Evolutionary conservation across 53 echinoderm and acorn worm species (phyloP), one percentile per base, ranked within the genome.

Genomic region (Zoroaster sp.): DNA sequence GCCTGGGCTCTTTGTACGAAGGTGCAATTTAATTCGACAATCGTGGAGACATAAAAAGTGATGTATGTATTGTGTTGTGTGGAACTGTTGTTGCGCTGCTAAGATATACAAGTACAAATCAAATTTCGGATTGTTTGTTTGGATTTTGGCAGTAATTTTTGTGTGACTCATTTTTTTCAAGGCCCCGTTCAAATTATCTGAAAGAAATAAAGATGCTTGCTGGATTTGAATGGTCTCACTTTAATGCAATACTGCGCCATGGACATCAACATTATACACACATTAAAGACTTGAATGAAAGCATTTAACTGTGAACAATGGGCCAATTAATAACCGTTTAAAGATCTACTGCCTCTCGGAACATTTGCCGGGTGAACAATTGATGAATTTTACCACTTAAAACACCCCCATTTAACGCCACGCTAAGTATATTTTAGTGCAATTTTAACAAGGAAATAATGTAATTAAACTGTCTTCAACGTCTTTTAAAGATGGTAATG

Each of bases 391-490:
- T 28, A 30, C 82, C 68, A 36, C 30, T 45, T 66, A 28, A 11
- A 53, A 41, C 40, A 66, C 17, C 55, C 66, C 82, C 68, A 41
- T 43, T 66, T 82, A 82, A 53, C 68, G 30, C 6, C 15, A 42
- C 51, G 46, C 33, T 70, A 15, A 85, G 47, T 45, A 70, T 42
- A 70, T 47, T 33, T 51, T 37, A 15, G 35, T 85, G 69, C 32
- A 47, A 37, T 70, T 69, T 71, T 85, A 36, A 85, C 45, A 35
- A 71, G 85, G 15, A 47, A 3, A 37, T 71, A 85, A 85, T 71
- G 70, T 1, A 85, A 85, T 85, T 71, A 85, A 45, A 6, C 13
- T 70, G 35, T 66, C 65, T 59, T 66, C 65, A 66, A 43, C 44
- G 67, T 31, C 41, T 42, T 14, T 65, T 44, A 82, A 82, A 67